phyloP scores from a whole-genome alignment of 2,888 invertebrate species.

The Cantharis flavilabris region DNA sequence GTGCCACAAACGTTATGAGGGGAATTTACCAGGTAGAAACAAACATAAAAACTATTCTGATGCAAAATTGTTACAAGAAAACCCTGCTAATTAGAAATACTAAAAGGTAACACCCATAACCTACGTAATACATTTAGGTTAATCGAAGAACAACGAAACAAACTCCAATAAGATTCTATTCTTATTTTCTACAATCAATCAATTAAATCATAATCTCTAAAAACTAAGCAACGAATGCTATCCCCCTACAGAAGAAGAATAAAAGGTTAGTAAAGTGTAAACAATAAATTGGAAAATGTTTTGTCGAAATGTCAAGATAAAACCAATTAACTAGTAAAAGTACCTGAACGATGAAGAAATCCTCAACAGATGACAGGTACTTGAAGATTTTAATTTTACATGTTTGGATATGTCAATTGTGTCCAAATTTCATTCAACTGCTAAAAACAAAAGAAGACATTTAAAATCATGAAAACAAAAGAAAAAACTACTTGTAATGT shows the following conservation, averaged over 20 bases:
- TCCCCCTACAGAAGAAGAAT: neutral
- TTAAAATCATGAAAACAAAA: neutral
- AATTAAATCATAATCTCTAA: neutral
- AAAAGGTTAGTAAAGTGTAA: neutral
- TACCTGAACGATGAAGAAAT: neutral
- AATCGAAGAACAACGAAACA: no score
- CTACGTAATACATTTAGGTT: no score
- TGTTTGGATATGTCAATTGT: neutral
- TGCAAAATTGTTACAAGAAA: no score
- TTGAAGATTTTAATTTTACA: neutral
- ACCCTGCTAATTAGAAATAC: no score
- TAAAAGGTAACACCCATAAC: no score
- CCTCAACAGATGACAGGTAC: neutral
- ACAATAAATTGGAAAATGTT: neutral
- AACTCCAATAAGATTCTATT: no score
- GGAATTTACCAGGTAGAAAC: no score
- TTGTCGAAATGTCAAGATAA: neutral
- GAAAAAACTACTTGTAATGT: neutral
- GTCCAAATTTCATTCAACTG: neutral
- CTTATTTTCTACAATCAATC: no score
- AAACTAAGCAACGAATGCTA: neutral
- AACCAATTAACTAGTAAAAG: neutral
- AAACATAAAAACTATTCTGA: no score
- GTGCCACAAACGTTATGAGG: no score
- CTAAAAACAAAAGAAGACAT: neutral